Conservation (phyloP, 2,113 vertebrate genomes). For the Morone saxatilis region DNA sequence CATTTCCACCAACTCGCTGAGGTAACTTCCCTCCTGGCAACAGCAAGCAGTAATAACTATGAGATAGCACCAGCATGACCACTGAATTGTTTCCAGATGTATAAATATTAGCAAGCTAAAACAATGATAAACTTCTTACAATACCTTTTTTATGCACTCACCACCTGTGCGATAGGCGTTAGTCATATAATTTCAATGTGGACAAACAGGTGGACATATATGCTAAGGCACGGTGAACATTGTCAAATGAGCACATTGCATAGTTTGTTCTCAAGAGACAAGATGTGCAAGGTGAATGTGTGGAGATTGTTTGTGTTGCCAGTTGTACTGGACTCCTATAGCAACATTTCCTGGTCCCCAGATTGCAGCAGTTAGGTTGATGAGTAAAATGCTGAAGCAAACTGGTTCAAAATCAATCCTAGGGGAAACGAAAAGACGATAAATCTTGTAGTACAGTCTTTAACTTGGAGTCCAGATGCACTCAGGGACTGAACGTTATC, state of each 20-base stretch:
- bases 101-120: neutral
- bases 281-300: neutral
- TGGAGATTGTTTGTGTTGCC: neutral
- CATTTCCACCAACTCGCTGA: neutral
- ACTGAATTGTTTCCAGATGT: neutral
- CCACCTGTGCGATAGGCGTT: neutral
- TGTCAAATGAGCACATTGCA: neutral
- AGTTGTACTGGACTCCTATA: neutral
- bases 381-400: slow-evolving; percentile 27
- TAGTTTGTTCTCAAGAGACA: neutral
- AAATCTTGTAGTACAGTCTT: slow-evolving; percentile 21
- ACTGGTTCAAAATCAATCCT: slow-evolving; percentile 24
- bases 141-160: neutral
- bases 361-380: neutral
- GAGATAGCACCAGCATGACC: neutral
- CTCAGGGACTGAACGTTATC: slow-evolving; percentile 45
- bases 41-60: neutral
- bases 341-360: neutral
- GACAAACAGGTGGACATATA: neutral
- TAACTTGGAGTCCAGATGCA: slow-evolving; percentile 12
- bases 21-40: neutral
- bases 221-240: neutral
- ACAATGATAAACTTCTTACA: neutral
- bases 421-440: neutral
- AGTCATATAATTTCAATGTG: neutral